Percentiles rank a stretch among this genome's conserved stretches.
Evolutionary conservation across 35 echinoderm and acorn worm species (phyloP).

Genomic region (Heliocidaris erythrogramma): DNA sequence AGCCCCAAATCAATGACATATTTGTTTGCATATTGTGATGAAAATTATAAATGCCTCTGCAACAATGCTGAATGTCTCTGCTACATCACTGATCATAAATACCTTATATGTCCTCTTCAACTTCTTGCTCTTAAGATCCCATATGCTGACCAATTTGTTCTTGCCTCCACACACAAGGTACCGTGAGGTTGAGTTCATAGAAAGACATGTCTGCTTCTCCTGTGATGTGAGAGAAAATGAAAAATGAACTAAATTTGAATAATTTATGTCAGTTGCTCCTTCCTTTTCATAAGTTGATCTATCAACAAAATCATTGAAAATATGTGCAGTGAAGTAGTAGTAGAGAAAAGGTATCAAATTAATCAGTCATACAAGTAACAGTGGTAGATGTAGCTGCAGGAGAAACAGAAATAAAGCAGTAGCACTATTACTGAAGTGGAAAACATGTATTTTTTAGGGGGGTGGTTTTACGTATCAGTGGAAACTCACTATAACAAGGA

Average conservation of each 20-base stretch:
- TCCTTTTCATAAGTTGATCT: background rate
- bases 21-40: too few species aligned
- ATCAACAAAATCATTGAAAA: background rate
- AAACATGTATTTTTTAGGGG: too few species aligned
- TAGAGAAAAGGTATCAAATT: background rate
- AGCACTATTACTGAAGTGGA: too few species aligned
- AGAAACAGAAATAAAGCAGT: too few species aligned
- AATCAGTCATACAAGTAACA: too few species aligned
- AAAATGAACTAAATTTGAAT: background rate
- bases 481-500: too few species aligned
- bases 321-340: background rate
- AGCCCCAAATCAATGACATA: too few species aligned
- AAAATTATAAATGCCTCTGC: too few species aligned
- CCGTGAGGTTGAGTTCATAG: slow-evolving; percentile 83
- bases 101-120: slow-evolving; percentile 93
- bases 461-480: too few species aligned
- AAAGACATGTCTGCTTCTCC: slow-evolving; percentile 88
- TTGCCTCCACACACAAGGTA: slow-evolving; percentile 87
- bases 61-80: too few species aligned
- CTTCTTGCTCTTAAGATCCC: slow-evolving; percentile 90
- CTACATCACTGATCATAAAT: slow-evolving; percentile 9
- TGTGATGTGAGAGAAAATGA: slow-evolving; percentile 35
- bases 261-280: background rate
- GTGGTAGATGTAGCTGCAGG: too few species aligned
- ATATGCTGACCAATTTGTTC: slow-evolving; percentile 78